A percentile compares a stretch with the other conserved stretches of the same genome.
These are phyloP conservation scores for Corythornis cristatus DNA, from an alignment of 2,113 vertebrate genomes.

Conservation along the genomic window DNA sequence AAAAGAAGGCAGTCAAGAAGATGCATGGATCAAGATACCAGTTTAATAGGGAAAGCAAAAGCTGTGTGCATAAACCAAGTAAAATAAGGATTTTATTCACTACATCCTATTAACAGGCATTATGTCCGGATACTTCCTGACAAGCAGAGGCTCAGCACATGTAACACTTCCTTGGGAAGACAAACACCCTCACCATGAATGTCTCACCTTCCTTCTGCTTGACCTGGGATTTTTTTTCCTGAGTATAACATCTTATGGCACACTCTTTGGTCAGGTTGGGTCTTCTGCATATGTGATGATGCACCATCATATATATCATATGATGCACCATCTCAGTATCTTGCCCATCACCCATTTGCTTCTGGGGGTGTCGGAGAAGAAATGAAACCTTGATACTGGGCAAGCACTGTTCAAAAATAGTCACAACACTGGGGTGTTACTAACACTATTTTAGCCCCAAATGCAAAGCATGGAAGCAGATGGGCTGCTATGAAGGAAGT, in stretches of 20 bases:
- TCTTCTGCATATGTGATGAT: neutral
- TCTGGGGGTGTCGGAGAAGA: neutral
- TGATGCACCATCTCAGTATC: neutral
- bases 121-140: neutral
- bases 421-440: neutral
- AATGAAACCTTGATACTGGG: neutral
- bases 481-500: neutral
- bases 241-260: neutral
- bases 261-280: neutral
- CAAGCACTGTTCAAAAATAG: neutral
- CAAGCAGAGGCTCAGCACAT: neutral
- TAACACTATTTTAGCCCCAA: neutral
- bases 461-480: neutral
- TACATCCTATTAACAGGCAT: neutral
- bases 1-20: neutral
- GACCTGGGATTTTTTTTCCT: neutral
- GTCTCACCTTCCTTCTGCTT: neutral
- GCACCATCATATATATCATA: too few species aligned
- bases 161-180: neutral
- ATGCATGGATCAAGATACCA: rapidly evolving
- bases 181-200: rapidly evolving
- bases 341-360: neutral
- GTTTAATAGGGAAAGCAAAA: neutral
- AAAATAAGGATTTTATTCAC: neutral
- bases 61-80: neutral